Base-by-base conservation (phyloP, 2,113 vertebrate species). In the Carassius carassius region DNA sequence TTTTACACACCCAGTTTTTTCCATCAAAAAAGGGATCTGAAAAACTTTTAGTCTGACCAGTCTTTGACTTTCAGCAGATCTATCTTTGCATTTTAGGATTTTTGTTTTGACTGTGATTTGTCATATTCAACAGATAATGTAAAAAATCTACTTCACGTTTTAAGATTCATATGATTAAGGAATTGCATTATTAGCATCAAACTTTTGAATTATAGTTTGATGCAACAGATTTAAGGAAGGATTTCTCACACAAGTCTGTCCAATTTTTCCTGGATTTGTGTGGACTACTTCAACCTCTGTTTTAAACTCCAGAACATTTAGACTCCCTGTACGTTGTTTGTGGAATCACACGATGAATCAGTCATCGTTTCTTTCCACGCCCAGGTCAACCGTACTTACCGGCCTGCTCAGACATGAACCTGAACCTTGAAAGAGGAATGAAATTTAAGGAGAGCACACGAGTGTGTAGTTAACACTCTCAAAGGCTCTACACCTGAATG, bases 371-470 rank as follows among this genome's bases (percentile, higher is more conserved):
- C 16, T 65, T 41, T 82, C 32, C 81, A 82, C 81, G 2, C 81
- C 81, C 21, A 56, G 49, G 25, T 60, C n/a, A 29, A 82, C n/a
- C 29, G 3, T 63, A 19, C 8, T 37, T 62, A 23, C n/a, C 47
- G 54, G 69, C 86, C 67, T 89, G 88, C 82, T 75, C 58, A 78
- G 84, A 83, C 88, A 84, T 67, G 86, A 14, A 62, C 81, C 78
- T 86, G 81, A 89, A 84, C 84, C 74, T 87, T 81, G 16, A 70
- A 77, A 81, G 54, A 84, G 79, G 82, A 82, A 75, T 32, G 70
- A 84, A 73, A 86, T 69, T 29, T 82, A 79, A 89, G 87, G 77
- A 86, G 78, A 81, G 75, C 37, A 29, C 29, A 81, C 47, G 72
- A 58, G 70, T 29, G 76, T 76, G 77, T 72, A 77, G 60, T 81